Base-by-base conservation (phyloP, 1,140 invertebrate species). In the Solenopsis invicta region DNA sequence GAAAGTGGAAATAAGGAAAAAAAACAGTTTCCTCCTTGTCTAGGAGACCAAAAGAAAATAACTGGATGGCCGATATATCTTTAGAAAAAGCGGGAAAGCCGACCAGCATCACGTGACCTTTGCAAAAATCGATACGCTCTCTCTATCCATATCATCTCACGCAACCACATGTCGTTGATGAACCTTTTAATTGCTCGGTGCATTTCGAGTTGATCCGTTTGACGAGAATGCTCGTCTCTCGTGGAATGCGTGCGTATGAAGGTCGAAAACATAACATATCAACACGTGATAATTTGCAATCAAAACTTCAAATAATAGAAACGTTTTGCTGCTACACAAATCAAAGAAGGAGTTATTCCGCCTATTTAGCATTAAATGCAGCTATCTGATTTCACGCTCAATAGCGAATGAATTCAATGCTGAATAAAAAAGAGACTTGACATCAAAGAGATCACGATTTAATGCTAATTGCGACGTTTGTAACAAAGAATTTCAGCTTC, bases 61-160 rank as follows among this genome's bases (percentile, higher is more conserved):
- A 81, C 78, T 81, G 37, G n/a, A 81, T 66, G 78, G 66, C 50
- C 66, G 66, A 72, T 81, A 18, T 81, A 81, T 81, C 78, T 81
- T 81, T 86, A 86, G 85, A 86, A 88, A 71, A 85, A 69, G 87
- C 67, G 76, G 66, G 34, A 72, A 62, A 78, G 72, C 74, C 34
- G 41, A 64, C 59, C 29, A 59, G 52, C 69, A 81, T 81, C 78
- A 81, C 78, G 78, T 81, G 77, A 88, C 86, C 86, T 87, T 88
- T 82, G 52, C 54, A 69, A 24, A 87, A 88, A 88, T 88, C 86
- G 61, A 88, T 88, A 87, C 41, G 56, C 34, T 81, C 76, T 59
- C 72, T 37, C 61, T 52, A 54, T 45, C 76, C 61, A 13, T 52
- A 67, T 81, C 29, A 81, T 81, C 78, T 81, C 66, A 72, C 37